These are phyloP conservation scores for Calliphora vicina DNA, from an alignment of 1,140 invertebrate genomes.

Conservation along the genomic window DNA sequence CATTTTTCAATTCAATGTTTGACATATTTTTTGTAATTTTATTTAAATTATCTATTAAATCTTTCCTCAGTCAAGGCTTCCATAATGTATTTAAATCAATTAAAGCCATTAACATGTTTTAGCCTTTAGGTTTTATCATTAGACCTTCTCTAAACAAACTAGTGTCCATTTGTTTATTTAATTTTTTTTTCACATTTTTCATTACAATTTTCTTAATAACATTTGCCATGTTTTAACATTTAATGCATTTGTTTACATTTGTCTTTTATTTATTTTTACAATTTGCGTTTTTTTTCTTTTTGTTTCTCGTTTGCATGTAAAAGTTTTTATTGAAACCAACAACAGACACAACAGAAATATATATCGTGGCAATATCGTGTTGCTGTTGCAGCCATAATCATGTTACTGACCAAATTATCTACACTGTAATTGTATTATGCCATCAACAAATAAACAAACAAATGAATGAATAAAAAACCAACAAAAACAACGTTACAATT, in stretches of 20 bases:
- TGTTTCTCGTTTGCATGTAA: not conserved
- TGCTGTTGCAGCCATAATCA: conserved; percentile 21
- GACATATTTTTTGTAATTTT: too few relatives aligned
- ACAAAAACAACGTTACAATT: not conserved
- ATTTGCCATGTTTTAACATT: conserved; percentile 21
- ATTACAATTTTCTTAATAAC: not conserved
- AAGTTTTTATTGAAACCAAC: not conserved
- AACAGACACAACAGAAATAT: not conserved
- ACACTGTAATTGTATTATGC: conserved; percentile 19
- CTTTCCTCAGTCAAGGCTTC: too few relatives aligned
- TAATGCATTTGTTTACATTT: conserved; percentile 32
- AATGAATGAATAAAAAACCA: not conserved
- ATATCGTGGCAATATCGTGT: conserved; percentile 6
- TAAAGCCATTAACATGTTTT: conserved; percentile 10
- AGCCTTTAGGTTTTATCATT: not conserved
- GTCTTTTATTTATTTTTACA: not conserved
- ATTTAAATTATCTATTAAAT: too few relatives aligned
- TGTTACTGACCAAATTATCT: not conserved
- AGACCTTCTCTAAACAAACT: not conserved
- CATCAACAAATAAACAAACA: not conserved
- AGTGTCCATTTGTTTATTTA: not conserved
- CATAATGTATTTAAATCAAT: not conserved
- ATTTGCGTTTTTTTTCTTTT: not conserved
- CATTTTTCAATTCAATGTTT: too few relatives aligned
- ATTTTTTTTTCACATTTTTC: not conserved